Evolutionary conservation across 23 tunicate species (phyloP).

Genomic region (Botrylloides violaceus): DNA sequence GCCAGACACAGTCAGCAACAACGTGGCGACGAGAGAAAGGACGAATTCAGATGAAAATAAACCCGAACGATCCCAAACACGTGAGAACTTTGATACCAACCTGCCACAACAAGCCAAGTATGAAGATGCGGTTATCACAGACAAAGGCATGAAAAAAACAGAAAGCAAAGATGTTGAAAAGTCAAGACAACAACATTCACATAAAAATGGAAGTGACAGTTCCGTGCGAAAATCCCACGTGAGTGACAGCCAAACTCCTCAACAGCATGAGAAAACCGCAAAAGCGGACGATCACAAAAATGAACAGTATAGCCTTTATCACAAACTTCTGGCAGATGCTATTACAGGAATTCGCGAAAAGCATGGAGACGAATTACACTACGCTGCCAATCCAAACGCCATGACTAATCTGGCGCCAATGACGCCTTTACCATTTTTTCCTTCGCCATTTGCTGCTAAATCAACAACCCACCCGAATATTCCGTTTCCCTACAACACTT

Average conservation of each 20-base stretch:
- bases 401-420: background rate
- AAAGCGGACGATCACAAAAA: background rate
- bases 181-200: background rate
- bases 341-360: constrained; percentile 1
- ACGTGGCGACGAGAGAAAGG: background rate
- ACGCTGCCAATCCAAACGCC: background rate
- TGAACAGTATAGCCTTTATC: constrained; percentile 5
- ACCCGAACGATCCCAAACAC: background rate
- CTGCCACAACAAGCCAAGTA: background rate
- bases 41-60: background rate
- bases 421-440: background rate
- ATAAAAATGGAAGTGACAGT: background rate
- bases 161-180: background rate
- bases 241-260: background rate
- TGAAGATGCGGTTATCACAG: background rate
- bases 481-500: no score
- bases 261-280: background rate
- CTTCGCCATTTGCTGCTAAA: background rate
- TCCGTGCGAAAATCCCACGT: background rate
- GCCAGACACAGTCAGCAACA: background rate
- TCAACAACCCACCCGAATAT: background rate
- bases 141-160: background rate
- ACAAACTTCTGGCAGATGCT: constrained; percentile 19
- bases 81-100: background rate
- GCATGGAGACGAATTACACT: background rate